Conservation (phyloP, 2,797 vertebrate species). For the Microctenopoma steveboyesi region DNA sequence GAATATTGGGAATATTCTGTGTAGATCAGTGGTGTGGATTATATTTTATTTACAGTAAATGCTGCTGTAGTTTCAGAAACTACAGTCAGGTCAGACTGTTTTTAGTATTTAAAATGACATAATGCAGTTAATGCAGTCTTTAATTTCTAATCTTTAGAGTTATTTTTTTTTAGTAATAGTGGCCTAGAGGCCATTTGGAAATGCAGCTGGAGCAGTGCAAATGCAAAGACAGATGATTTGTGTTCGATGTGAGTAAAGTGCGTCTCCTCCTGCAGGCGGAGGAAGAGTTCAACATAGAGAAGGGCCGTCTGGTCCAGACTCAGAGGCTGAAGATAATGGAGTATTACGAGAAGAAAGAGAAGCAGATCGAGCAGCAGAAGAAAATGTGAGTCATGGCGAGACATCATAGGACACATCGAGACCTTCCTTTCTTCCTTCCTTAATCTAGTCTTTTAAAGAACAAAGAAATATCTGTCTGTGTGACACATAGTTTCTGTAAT, state of each 20-base stretch:
- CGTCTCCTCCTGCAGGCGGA: constrained; percentile 88
- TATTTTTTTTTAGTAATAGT: no score
- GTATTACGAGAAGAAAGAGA: constrained; percentile 99
- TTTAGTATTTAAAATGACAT: no score
- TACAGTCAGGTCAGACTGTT: no score
- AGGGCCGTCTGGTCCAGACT: constrained; percentile 97
- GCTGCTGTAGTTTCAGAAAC: no score
- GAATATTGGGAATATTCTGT: no score
- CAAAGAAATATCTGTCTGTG: constrained; percentile 42
- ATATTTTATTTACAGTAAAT: no score
- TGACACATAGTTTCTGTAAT: constrained; percentile 46
- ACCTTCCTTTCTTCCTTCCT: constrained; percentile 30
- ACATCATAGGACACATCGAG: constrained; percentile 31
- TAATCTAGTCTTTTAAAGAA: constrained; percentile 28
- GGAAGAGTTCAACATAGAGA: constrained; percentile 99
- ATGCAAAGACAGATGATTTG: no score
- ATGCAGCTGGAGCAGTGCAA: no score
- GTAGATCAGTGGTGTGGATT: no score
- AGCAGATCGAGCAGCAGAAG: constrained; percentile 99
- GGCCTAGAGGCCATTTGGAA: no score
- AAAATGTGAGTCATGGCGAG: constrained; percentile 88
- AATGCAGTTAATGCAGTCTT: no score
- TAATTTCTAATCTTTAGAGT: no score
- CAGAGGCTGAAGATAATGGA: constrained; percentile 99
- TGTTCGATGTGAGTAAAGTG: constrained; percentile 11